phyloP scores from a whole-genome alignment of 2,113 vertebrate species.

The Empidonax traillii region DNA sequence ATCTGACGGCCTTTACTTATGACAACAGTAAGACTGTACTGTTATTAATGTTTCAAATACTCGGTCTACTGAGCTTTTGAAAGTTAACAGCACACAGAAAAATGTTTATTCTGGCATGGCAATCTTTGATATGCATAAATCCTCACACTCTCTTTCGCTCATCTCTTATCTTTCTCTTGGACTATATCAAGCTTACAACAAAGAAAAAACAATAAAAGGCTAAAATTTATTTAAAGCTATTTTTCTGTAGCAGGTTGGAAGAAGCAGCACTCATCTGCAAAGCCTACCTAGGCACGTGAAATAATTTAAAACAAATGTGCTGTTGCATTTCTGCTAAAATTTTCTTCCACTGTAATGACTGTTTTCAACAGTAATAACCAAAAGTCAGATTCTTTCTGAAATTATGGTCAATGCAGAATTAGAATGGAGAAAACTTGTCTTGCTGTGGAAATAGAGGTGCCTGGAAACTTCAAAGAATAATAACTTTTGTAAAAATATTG shows the following conservation, averaged over 20 bases:
- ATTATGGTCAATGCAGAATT: background rate
- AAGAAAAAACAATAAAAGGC: background rate
- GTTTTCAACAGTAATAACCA: background rate
- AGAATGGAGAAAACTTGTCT: background rate
- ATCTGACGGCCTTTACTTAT: background rate
- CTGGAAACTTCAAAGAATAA: background rate
- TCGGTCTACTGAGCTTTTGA: background rate
- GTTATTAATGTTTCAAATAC: background rate
- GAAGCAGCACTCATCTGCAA: background rate
- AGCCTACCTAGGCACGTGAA: background rate
- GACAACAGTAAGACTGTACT: background rate
- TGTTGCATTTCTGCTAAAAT: background rate
- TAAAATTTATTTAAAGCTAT: background rate
- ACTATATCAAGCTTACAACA: background rate
- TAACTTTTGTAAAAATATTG: background rate
- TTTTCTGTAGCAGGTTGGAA: background rate
- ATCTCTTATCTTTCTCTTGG: background rate
- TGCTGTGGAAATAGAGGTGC: background rate
- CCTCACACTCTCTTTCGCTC: background rate
- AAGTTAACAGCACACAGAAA: background rate
- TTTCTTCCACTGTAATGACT: background rate
- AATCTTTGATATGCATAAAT: background rate
- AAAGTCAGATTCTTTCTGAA: background rate
- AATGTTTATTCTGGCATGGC: background rate
- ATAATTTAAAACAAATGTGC: background rate